phyloP scores from a whole-genome alignment of 2,888 invertebrate species.

The Hofmannophila pseudospretella region DNA sequence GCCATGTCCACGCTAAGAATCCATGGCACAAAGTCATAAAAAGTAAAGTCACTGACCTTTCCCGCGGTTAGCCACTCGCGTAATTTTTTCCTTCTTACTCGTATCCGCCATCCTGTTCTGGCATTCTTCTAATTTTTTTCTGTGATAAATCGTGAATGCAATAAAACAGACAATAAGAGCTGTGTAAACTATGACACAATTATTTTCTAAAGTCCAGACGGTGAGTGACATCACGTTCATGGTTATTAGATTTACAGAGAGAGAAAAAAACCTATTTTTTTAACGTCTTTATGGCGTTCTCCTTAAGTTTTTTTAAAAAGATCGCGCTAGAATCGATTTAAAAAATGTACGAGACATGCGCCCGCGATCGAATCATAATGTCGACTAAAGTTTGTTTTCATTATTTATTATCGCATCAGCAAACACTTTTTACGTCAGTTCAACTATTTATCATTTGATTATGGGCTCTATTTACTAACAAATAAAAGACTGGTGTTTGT shows the following conservation, averaged over 20 bases:
- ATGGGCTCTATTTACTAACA: neutral
- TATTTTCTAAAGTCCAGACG: slow-evolving; percentile 62
- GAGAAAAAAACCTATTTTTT: too few species aligned
- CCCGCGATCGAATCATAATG: neutral
- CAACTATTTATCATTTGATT: neutral
- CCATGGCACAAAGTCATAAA: too few species aligned
- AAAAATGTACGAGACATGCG: neutral
- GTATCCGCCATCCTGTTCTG: slow-evolving; percentile 37
- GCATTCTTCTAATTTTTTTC: slow-evolving; percentile 50
- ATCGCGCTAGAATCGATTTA: too few species aligned
- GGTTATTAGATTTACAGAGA: slow-evolving; percentile 19
- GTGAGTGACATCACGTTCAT: slow-evolving; percentile 63
- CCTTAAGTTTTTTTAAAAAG: too few species aligned
- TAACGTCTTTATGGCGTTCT: too few species aligned
- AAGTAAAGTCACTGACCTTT: slow-evolving; percentile 39
- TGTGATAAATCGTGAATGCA: slow-evolving; percentile 58
- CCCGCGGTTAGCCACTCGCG: slow-evolving; percentile 33
- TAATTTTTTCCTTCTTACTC: slow-evolving; percentile 43
- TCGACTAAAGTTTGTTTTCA: slow-evolving; percentile 11
- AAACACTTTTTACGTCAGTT: neutral
- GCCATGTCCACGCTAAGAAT: too few species aligned
- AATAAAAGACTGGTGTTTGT: too few species aligned
- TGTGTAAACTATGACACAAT: slow-evolving; percentile 63
- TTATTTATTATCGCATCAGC: slow-evolving; percentile 2
- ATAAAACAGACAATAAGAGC: slow-evolving; percentile 54